Evolutionary conservation across 2,888 invertebrate genomes (phyloP).

Genomic region (Idaea biselata): DNA sequence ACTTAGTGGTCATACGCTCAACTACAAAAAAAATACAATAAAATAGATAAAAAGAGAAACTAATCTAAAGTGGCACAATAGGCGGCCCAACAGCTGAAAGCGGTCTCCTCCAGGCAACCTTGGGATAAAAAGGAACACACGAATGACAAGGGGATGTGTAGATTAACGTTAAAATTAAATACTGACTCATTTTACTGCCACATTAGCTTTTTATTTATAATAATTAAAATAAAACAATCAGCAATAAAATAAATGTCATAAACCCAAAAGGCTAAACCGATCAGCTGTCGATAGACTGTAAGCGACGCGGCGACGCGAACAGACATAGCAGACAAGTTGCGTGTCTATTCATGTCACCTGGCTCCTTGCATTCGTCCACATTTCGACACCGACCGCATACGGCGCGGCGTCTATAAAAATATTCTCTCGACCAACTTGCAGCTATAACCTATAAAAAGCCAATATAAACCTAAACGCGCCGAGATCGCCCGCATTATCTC

Average conservation of each 20-base stretch:
- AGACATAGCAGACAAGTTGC: slow-evolving; percentile 18
- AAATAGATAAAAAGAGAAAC: no score
- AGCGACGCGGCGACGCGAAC: background rate
- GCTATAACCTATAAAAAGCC: slow-evolving; percentile 74
- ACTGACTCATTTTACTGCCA: no score
- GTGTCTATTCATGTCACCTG: slow-evolving; percentile 31
- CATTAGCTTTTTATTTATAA: no score
- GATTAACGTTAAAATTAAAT: no score
- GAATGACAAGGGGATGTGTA: no score
- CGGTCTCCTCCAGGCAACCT: no score
- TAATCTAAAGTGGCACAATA: no score
- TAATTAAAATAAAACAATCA: no score
- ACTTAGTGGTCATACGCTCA: no score
- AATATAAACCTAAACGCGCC: slow-evolving; percentile 78
- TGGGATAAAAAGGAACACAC: no score
- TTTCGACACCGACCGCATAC: slow-evolving; percentile 51
- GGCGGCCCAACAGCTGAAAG: no score
- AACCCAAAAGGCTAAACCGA: slow-evolving; percentile 16
- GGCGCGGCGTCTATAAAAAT: slow-evolving; percentile 57
- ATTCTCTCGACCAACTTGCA: slow-evolving; percentile 56
- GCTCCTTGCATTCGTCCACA: slow-evolving; percentile 49
- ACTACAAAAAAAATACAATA: no score
- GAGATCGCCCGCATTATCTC: slow-evolving; percentile 80
- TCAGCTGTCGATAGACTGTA: slow-evolving; percentile 34
- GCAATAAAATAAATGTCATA: background rate